Evolutionary conservation across 2,797 vertebrate genomes (phyloP), one percentile per base, ranked within the genome.

Genomic region (Ctenochaetus hawaiiensis): DNA sequence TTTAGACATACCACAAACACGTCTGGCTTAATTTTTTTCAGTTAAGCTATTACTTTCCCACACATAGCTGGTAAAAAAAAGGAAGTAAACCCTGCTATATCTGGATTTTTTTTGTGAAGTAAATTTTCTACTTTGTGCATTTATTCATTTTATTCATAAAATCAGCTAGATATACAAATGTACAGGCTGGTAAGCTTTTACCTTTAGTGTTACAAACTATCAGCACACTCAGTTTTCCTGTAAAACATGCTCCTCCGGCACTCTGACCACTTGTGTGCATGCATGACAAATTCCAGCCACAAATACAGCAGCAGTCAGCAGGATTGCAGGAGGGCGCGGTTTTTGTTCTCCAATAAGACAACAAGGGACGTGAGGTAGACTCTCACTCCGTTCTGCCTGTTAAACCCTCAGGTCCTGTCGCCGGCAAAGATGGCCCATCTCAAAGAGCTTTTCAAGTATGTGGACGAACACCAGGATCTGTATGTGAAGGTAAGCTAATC

Each of bases 401-500:
- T 57, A 1, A 75, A 77, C 79, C 85, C 39, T 77, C 83, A 92
- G 86, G 72, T 85, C 48, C 78, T 68, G 68, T 82, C 18, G 0
- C 67, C 1, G 49, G 67, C 62, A 84, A 93, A 92, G 16, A 99
- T 99, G 98, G 91, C 96, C 45, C 84, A 84, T 72, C 96, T 99
- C 54, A 57, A 90, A 8, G 22, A 86, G 0, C 88, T 99, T 52
- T 99, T 99, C 84, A 94, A 97, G 75, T 96, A 99, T 44, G 93
- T 99, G 59, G 97, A 99, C n/a, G 94, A 96, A 14, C 94, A 99
- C 75, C 97, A 99, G 92, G 97, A 99, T 0, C 84, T 95, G 9
- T 99, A 97, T 18, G 72, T 99, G 67, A 43, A 97, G 96, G 98
- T 99, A 91, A 91, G 91, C 4, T 67, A 4, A n/a, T 8, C 18